A percentile compares a stretch with the other conserved stretches of the same genome.
Conservation (phyloP, 2,113 vertebrate genomes). For the Psettodes erumei region DNA sequence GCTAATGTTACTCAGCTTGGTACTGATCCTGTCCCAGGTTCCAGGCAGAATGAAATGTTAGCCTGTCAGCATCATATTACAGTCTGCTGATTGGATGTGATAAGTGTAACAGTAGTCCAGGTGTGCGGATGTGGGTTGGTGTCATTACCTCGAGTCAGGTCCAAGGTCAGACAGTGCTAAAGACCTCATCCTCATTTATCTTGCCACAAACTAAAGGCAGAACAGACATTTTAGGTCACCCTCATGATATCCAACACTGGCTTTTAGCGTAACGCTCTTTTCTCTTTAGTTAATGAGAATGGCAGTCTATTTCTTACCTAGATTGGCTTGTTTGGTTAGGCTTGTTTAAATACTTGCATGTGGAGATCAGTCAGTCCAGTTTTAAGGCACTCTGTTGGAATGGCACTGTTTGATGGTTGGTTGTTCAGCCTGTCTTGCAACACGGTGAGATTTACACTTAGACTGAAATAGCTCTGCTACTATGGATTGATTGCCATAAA, state of each 20-base stretch:
- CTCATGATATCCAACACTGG: not conserved
- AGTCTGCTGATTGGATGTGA: constrained; percentile 28
- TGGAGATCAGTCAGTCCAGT: not conserved
- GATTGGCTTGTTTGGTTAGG: not conserved
- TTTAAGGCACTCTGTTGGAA: not conserved
- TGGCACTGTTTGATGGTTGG: not conserved
- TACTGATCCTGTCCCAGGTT: constrained; percentile 20
- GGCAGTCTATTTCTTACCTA: not conserved
- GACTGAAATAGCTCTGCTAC: too few species aligned
- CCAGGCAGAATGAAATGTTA: constrained; percentile 14
- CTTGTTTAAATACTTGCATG: not conserved
- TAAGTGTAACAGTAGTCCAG: constrained; percentile 33
- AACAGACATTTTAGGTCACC: not conserved
- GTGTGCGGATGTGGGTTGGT: not conserved
- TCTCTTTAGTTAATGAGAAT: not conserved
- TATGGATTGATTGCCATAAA: not conserved
- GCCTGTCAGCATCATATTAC: constrained; percentile 41
- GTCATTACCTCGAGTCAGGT: constrained; percentile 1
- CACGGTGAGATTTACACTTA: not conserved
- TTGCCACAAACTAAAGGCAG: not conserved
- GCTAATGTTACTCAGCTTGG: not conserved
- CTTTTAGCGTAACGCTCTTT: not conserved
- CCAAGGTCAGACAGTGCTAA: constrained; percentile 17
- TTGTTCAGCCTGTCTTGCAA: not conserved
- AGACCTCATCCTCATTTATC: not conserved